Base-by-base conservation (phyloP, 2,888 invertebrate species). In the Hypsopygia costalis region DNA sequence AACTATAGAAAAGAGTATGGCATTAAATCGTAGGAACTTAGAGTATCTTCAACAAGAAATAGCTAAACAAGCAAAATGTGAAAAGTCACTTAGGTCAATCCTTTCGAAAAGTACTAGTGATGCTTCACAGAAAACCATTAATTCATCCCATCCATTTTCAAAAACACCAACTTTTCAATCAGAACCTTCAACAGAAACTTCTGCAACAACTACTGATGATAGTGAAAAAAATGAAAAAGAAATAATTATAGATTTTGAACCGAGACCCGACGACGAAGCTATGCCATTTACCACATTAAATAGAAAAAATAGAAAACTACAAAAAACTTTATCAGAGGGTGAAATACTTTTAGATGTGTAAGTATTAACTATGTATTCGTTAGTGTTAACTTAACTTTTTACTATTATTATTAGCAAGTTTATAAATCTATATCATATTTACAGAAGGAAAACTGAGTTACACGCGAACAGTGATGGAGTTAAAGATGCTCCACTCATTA, bases 241-340 rank as follows among this genome's bases (percentile, higher is more conserved):
- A 81, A 96, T 96, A 41, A 93, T 96, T 47, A 96, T 96, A 52
- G 95, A 96, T 69, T 96, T 96, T 70, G 95, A 96, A 77, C 96
- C 96, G 4, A 91, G 92, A 47, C 81, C 92, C 8, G 91, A 91
- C 37, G 90, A 90, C 31, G 91, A 91, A 52, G 92, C 93, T 10
- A 92, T 93, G 38, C 91, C 91, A 37, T 91, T 91, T 38, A 91
- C 91, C 45, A 90, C 91, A 2, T 55, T 86, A 30, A 64, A 70
- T 22, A 87, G 89, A 41, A 89, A 90, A 65, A 88, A 83, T 50
- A 89, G 85, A 57, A 87, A 82, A 58, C 79, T 95, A 44, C 92
- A 93, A 44, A 95, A 95, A 83, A 95, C 95, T 0, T 86, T 94
- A 47, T 95, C 95, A 0, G 95, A 96, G 73, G 94, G 95, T 1